A percentile compares a stretch with the other conserved stretches of the same genome.
These are phyloP conservation scores for Microhierax caerulescens DNA, from an alignment of 2,797 vertebrate genomes.

Conservation along the genomic window DNA sequence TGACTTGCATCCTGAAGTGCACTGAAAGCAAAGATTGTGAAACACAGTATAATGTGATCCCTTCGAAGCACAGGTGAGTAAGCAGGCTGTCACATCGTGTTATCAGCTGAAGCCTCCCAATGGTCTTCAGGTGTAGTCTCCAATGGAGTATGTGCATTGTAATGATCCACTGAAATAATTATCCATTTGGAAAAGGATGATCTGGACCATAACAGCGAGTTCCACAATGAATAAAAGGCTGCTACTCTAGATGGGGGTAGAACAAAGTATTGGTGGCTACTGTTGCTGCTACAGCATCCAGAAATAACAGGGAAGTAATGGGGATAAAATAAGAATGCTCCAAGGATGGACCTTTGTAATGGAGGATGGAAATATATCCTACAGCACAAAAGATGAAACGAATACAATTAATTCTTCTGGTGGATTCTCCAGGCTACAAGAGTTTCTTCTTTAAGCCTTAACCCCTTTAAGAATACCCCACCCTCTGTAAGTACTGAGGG, in stretches of 20 bases:
- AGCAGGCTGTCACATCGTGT: background rate
- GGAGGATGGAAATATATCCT: background rate
- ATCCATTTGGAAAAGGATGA: background rate
- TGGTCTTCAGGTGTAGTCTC: background rate
- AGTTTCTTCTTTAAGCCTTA: constrained; percentile 12
- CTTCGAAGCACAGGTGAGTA: background rate
- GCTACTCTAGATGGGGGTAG: background rate
- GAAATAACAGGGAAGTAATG: background rate
- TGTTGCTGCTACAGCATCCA: background rate
- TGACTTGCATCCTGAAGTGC: background rate
- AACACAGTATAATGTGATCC: background rate
- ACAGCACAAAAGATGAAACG: background rate
- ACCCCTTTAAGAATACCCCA: background rate
- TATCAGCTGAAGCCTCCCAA: background rate
- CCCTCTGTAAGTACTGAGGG: background rate
- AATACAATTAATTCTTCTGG: background rate
- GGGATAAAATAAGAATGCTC: background rate
- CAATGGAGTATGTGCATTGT: background rate
- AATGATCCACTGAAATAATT: constrained; percentile 21
- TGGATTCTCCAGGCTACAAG: background rate
- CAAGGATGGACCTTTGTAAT: background rate
- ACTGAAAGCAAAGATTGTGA: background rate
- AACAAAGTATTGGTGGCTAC: background rate
- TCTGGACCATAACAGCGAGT: background rate
- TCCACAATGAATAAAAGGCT: background rate